Conservation (phyloP, 1,140 invertebrate genomes). For the Melitaea cinxia region DNA sequence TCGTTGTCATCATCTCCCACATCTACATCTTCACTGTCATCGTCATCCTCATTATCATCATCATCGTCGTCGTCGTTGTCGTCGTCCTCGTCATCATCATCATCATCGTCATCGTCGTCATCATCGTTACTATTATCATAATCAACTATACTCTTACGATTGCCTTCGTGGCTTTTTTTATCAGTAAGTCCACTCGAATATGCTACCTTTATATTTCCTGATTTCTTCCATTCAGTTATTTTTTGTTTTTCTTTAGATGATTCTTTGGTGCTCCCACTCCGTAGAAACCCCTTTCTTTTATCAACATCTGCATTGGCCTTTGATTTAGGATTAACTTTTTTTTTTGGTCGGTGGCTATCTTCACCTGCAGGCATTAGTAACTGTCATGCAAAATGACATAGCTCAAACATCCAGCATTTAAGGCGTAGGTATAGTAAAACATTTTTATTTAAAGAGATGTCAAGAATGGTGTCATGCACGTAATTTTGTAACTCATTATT, state of each 20-base stretch:
- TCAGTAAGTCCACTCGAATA: constrained; percentile 41
- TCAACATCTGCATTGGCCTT: constrained; percentile 79
- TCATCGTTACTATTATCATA: constrained; percentile 64
- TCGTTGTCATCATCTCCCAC: constrained; percentile 50
- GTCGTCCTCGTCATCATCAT: constrained; percentile 75
- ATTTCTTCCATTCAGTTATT: constrained; percentile 45
- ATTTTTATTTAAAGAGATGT: constrained; percentile 54
- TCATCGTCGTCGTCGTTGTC: constrained; percentile 77
- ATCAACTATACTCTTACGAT: constrained; percentile 67
- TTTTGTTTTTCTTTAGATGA: constrained; percentile 31
- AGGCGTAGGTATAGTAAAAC: constrained; percentile 66
- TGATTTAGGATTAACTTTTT: constrained; percentile 72
- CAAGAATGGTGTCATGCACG: constrained; percentile 80
- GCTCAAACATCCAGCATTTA: constrained; percentile 79
- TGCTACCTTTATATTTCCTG: constrained; percentile 50
- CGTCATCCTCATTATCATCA: constrained; percentile 79
- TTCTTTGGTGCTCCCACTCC: constrained; percentile 36
- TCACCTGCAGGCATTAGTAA: constrained; percentile 83
- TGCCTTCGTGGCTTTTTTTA: constrained; percentile 65
- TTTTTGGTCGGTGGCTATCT: constrained; percentile 75
- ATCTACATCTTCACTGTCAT: constrained; percentile 63
- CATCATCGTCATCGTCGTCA: constrained; percentile 42
- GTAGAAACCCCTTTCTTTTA: constrained; percentile 59
- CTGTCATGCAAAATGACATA: constrained; percentile 82
- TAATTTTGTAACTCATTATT: constrained; percentile 58